phyloP scores from a whole-genome alignment of 2,888 invertebrate genomes.

The Orchestes rusci region DNA sequence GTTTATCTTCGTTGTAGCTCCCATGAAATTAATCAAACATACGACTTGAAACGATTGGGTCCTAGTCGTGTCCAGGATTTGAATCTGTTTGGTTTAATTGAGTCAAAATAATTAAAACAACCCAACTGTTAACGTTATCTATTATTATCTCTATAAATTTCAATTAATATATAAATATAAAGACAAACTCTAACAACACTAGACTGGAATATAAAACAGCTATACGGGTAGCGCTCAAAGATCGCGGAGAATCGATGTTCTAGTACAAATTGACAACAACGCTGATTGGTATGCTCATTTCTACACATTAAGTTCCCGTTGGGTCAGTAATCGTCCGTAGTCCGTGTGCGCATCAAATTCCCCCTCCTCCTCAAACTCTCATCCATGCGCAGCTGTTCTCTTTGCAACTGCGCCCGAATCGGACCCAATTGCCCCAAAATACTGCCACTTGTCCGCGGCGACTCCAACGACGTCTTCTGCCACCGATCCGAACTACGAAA shows the following conservation, averaged over 20 bases:
- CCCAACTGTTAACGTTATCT: conserved; percentile 23
- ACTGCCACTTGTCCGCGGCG: conserved; percentile 36
- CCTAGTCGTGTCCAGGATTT: neutral
- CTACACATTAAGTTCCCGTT: conserved; percentile 7
- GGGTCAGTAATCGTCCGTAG: conserved; percentile 40
- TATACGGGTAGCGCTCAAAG: conserved; percentile 25
- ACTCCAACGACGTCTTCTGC: conserved; percentile 40
- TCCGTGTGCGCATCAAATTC: conserved; percentile 41
- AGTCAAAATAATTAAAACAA: conserved; percentile 2
- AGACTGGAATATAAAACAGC: conserved; percentile 36
- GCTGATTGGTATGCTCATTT: conserved; percentile 6
- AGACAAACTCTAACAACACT: conserved; percentile 37
- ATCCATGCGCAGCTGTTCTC: conserved; percentile 57
- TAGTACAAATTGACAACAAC: conserved; percentile 21
- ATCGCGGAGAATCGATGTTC: conserved; percentile 20
- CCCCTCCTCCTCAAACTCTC: conserved; percentile 41
- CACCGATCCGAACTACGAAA: conserved; percentile 45
- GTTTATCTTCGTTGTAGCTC: too few relatives aligned
- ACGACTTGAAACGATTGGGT: neutral
- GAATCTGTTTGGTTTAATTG: neutral
- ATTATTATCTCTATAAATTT: conserved; percentile 18
- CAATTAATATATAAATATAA: conserved; percentile 36
- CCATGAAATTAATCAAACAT: neutral
- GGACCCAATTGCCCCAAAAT: conserved; percentile 63
- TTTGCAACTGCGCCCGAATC: conserved; percentile 58